phyloP scores from a whole-genome alignment of 2,888 invertebrate species.

The Drosophila ochracea region DNA sequence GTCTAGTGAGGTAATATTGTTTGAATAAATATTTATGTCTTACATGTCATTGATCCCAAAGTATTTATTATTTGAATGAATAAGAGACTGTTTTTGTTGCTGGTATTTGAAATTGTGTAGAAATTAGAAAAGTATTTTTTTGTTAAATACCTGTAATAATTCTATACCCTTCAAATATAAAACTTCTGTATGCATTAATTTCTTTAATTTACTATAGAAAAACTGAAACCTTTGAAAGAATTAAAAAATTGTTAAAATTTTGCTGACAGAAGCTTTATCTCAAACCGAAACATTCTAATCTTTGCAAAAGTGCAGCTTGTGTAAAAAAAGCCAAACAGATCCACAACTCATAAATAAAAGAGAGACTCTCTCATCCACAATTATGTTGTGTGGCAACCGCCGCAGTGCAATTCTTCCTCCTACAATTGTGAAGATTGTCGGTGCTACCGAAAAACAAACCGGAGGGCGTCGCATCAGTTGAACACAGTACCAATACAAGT shows the following conservation, averaged over 20 bases:
- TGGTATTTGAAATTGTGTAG: not conserved
- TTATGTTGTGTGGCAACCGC: constrained; percentile 61
- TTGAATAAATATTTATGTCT: constrained; percentile 1
- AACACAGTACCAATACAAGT: not conserved
- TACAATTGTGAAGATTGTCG: constrained; percentile 42
- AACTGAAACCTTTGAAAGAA: not conserved
- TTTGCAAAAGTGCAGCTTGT: not conserved
- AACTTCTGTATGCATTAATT: too few relatives aligned
- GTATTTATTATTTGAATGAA: not conserved
- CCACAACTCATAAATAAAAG: constrained; percentile 35
- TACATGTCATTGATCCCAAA: constrained; percentile 10
- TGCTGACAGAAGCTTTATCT: not conserved
- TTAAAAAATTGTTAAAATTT: not conserved
- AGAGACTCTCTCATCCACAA: constrained; percentile 48
- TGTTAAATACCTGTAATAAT: not conserved
- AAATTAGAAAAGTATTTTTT: not conserved
- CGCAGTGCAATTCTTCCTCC: constrained; percentile 48
- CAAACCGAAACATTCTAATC: not conserved
- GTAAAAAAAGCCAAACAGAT: not conserved
- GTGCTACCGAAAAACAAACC: constrained; percentile 28
- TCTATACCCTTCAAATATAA: not conserved
- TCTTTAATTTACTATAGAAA: not conserved
- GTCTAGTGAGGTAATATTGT: not conserved
- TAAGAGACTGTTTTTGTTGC: not conserved
- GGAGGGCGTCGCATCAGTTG: constrained; percentile 30